These are phyloP conservation scores for Sinhomidia bicolor DNA, from an alignment of 2,888 invertebrate species.

Conservation along the genomic window DNA sequence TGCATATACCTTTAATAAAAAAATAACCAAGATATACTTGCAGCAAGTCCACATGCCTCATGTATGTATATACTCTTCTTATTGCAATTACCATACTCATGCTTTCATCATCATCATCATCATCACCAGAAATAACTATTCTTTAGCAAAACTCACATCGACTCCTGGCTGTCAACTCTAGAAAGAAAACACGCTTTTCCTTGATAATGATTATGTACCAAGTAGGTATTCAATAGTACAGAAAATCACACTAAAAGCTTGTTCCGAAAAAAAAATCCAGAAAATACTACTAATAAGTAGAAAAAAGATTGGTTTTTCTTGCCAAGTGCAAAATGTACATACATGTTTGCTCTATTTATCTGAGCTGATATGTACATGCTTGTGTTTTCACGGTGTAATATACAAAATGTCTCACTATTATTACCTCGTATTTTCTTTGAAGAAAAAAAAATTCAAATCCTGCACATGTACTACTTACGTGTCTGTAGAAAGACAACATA, in stretches of 20 bases:
- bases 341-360: background rate
- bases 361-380: background rate
- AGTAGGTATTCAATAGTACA: background rate
- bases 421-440: background rate
- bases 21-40: too few species aligned
- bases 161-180: background rate
- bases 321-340: background rate
- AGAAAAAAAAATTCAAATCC: constrained; percentile 4
- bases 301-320: constrained; percentile 5
- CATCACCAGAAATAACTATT: background rate
- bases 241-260: background rate
- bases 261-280: background rate
- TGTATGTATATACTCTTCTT: too few species aligned
- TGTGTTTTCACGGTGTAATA: background rate
- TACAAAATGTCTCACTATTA: background rate
- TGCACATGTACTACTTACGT: background rate
- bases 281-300: background rate
- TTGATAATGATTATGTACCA: background rate
- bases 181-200: background rate
- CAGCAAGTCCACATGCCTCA: too few species aligned
- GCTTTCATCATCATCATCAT: background rate
- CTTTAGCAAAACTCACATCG: background rate
- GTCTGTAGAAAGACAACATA: background rate
- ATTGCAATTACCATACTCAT: background rate
- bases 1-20: too few species aligned